Percentiles rank a stretch among this genome's conserved stretches.
phyloP scores from a whole-genome alignment of 2,113 vertebrate genomes.

The Dissostichus mawsoni region DNA sequence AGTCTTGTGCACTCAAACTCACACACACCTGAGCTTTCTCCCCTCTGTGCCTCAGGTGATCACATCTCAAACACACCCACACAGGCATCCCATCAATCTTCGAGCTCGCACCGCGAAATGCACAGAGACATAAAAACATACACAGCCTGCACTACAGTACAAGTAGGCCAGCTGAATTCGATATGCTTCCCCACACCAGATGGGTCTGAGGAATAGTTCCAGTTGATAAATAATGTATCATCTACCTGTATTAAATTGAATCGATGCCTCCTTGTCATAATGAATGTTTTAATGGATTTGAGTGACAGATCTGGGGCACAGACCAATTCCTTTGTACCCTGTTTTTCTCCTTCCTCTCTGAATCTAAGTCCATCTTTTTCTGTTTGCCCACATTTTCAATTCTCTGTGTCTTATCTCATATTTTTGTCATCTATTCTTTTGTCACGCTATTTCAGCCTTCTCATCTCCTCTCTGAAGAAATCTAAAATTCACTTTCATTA shows the following conservation, averaged over 20 bases:
- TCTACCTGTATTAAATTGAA: constrained; percentile 73
- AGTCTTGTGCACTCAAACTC: background rate
- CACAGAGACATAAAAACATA: constrained; percentile 56
- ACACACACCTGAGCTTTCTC: constrained; percentile 34
- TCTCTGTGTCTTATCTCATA: background rate
- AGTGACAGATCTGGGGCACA: constrained; percentile 67
- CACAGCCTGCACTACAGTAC: constrained; percentile 21
- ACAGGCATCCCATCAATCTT: constrained; percentile 53
- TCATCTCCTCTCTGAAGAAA: constrained; percentile 20
- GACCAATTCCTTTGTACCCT: constrained; percentile 36
- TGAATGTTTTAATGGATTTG: constrained; percentile 69
- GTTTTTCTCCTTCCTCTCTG: background rate
- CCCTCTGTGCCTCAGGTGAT: constrained; percentile 66
- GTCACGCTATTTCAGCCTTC: background rate
- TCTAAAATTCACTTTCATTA: constrained; percentile 19
- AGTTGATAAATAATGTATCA: constrained; percentile 75
- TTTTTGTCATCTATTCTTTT: constrained; percentile 2
- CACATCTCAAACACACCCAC: constrained; percentile 65
- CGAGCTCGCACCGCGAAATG: constrained; percentile 32
- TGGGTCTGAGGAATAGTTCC: constrained; percentile 64
- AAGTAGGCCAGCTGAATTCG: constrained; percentile 65
- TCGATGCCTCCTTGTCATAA: constrained; percentile 67
- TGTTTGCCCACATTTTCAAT: constrained; percentile 16
- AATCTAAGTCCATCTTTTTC: constrained; percentile 36
- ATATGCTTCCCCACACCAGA: constrained; percentile 68